A percentile compares a stretch with the other conserved stretches of the same genome.
phyloP scores from a whole-genome alignment of 2,888 invertebrate species.

The Hermaeophaga mercurialis region DNA sequence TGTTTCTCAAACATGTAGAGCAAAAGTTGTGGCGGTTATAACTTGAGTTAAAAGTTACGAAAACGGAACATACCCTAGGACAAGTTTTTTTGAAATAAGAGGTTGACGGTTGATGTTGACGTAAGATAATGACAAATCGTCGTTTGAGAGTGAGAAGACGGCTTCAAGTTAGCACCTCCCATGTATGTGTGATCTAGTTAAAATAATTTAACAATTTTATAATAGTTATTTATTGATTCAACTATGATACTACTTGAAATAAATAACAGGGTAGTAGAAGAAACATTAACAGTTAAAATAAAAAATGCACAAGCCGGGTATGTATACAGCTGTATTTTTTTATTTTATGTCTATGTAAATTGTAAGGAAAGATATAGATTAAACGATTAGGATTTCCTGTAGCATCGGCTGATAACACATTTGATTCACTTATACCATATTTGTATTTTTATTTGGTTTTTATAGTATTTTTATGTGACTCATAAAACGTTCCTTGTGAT shows the following conservation, averaged over 20 bases:
- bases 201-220: conserved; percentile 34
- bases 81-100: too few relatives aligned
- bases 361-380: conserved; percentile 22
- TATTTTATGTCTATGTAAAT: conserved; percentile 13
- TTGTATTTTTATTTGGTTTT: conserved; percentile 1
- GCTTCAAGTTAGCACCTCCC: conserved; percentile 44
- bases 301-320: conserved; percentile 96
- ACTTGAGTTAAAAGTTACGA: too few relatives aligned
- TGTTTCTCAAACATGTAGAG: too few relatives aligned
- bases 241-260: conserved; percentile 96
- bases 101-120: neutral
- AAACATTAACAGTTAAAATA: conserved; percentile 93
- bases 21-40: too few relatives aligned
- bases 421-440: neutral
- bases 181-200: conserved; percentile 43
- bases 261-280: conserved; percentile 98
- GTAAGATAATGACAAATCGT: neutral
- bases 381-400: conserved; percentile 31
- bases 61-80: too few relatives aligned
- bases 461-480: conserved; percentile 22
- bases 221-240: conserved; percentile 39
- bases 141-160: conserved; percentile 18
- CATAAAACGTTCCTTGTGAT: conserved; percentile 18
- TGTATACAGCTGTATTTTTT: conserved; percentile 56
- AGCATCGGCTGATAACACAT: conserved; percentile 16